Conservation (phyloP, 2,888 invertebrate species). For the Strigamia transsilvanica region DNA sequence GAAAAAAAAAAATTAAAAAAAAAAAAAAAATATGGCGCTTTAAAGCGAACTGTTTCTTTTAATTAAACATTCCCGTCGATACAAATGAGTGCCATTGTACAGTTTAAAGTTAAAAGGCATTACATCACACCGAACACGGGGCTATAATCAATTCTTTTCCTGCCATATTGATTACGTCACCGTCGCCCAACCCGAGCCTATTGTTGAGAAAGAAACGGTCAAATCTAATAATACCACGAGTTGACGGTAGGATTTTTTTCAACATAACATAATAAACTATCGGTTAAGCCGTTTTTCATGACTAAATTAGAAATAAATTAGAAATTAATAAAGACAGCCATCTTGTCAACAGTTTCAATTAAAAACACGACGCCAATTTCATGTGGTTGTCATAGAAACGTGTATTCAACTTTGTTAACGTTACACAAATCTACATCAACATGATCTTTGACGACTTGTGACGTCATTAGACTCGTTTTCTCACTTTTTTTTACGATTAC, state of each 20-base stretch:
- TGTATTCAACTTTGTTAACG: neutral
- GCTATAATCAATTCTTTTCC: neutral
- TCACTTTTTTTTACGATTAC: neutral
- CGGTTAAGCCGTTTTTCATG: neutral
- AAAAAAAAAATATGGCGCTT: too few relatives aligned
- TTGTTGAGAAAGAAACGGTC: neutral
- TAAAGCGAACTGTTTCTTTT: neutral
- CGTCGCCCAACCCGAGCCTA: neutral
- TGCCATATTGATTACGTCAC: neutral
- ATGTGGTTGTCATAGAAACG: neutral
- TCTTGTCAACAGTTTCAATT: neutral
- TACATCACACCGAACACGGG: neutral
- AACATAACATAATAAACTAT: neutral
- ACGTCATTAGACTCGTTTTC: neutral
- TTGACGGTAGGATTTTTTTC: neutral
- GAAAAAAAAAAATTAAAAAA: too few relatives aligned
- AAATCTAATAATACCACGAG: neutral
- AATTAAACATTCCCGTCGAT: constrained; percentile 8
- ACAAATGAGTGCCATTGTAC: neutral
- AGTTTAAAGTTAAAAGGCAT: neutral
- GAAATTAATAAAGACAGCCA: neutral
- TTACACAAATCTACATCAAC: neutral
- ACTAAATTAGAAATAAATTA: neutral
- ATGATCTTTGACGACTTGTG: neutral
- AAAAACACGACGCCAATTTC: neutral